Percentiles rank a stretch among this genome's conserved stretches.
phyloP scores from a whole-genome alignment of 2,113 vertebrate genomes.

The Scolopax mira region DNA sequence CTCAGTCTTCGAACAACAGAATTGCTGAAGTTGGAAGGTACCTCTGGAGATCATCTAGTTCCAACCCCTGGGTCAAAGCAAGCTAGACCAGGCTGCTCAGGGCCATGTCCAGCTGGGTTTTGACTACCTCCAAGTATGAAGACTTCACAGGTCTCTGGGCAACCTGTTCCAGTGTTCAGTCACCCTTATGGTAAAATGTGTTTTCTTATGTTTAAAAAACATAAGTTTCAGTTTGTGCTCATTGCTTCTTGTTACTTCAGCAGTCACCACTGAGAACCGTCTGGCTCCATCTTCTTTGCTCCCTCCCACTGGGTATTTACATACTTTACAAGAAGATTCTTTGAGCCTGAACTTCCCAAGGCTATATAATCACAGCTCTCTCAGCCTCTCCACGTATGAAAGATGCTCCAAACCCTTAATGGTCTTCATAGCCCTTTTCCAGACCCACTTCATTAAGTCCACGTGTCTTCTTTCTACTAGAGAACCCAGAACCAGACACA shows the following conservation, averaged over 20 bases:
- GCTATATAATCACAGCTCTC: background rate
- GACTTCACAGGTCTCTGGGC: background rate
- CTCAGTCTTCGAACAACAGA: background rate
- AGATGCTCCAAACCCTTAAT: background rate
- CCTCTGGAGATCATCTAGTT: background rate
- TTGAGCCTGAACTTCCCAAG: background rate
- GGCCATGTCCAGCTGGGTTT: background rate
- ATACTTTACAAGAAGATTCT: background rate
- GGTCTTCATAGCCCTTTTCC: background rate
- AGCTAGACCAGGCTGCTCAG: background rate
- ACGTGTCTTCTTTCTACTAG: rapidly evolving
- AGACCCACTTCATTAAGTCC: background rate
- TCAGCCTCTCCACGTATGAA: background rate
- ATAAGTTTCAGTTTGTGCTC: background rate
- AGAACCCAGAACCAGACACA: background rate
- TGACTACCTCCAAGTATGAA: background rate
- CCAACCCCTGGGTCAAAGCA: background rate
- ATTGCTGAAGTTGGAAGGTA: background rate
- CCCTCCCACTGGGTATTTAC: background rate
- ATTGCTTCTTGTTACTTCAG: background rate
- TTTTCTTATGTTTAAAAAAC: background rate
- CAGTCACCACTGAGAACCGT: background rate
- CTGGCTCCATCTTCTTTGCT: background rate
- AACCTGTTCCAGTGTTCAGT: background rate
- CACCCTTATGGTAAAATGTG: background rate